Conservation (phyloP, 2,113 vertebrate genomes). For the Parus major region DNA sequence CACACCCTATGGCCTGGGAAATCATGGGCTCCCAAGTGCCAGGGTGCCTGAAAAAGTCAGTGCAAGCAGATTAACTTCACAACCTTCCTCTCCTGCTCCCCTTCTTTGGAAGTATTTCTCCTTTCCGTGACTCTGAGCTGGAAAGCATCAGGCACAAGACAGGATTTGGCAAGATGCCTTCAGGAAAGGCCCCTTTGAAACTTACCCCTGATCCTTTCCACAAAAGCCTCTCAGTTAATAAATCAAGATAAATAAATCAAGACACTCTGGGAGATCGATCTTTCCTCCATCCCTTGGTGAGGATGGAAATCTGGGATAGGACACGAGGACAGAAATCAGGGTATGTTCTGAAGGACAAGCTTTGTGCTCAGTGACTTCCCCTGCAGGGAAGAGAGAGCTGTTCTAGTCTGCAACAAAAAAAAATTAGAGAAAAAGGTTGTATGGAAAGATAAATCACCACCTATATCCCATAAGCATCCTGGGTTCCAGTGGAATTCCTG, state of each 20-base stretch:
- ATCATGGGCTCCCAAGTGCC: not conserved
- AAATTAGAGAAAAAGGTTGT: accelerated
- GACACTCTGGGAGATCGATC: not conserved
- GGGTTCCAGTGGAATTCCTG: not conserved
- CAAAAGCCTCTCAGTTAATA: conserved; percentile 1
- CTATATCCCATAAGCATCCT: not conserved
- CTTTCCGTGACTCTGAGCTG: not conserved
- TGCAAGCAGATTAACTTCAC: not conserved
- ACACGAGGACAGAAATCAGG: not conserved
- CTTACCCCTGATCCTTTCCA: not conserved
- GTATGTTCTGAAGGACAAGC: not conserved
- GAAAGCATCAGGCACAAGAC: not conserved
- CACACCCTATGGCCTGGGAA: not conserved
- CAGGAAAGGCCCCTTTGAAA: conserved; percentile 31
- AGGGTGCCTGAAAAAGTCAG: not conserved
- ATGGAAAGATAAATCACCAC: not conserved
- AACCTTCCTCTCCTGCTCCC: not conserved
- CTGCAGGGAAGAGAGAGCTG: not conserved
- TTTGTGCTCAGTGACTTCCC: not conserved
- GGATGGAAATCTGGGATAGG: not conserved
- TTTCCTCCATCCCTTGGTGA: not conserved
- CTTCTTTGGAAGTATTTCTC: not conserved
- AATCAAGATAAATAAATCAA: conserved; percentile 49
- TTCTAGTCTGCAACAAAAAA: not conserved
- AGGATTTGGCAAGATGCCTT: not conserved